Evolutionary conservation across 37 sponge, comb jelly and placozoan species (phyloP), one percentile per base, ranked within the genome.

Genomic region (Eunapius fragilis): DNA sequence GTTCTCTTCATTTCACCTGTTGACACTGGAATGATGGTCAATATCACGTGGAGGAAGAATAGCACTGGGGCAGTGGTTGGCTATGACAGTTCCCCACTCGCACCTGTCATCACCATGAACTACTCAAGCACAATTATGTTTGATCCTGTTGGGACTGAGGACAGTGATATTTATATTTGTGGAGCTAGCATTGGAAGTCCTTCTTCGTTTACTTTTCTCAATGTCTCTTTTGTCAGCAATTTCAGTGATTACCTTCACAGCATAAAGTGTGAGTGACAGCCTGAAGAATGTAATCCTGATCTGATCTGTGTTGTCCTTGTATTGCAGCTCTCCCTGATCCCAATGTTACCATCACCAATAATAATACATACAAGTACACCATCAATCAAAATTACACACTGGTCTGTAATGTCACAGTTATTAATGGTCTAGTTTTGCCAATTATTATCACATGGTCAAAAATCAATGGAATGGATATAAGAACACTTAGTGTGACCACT

Each of bases 1-100:
- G 80, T 79, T 6, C 9, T 12, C 3, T 72, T 86, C 13, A 48
- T 74, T 47, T 31, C 25, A 32, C 13, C 35, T 37, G 80, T 58
- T 71, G 74, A 86, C 68, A 79, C 87, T 80, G 72, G 24, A 19
- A 33, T 86, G 0, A 80, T 19, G 26, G 71, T 79, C 22, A 49
- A 25, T 26, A 72, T 80, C 11, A 27, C 68, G 28, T 86, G 87
- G 87, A 31, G 1, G 24, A 58, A 67, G 26, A 32, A 58, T 58
- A 58, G 28, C 13, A 30, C 58, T 58, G 58, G 58, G 1, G 58
- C 58, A 19, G 58, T 58, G 58, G 58, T 10, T 19, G 58, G 1
- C 2, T 17, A 11, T 58, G 17, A 58, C 14, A 58, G 58, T 17
- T 17, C 22, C 17, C 14, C 17, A 11, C 14, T 2, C 22, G 58